These are phyloP conservation scores for Drosophila parvula DNA, from an alignment of 1,140 invertebrate genomes.

Conservation along the genomic window DNA sequence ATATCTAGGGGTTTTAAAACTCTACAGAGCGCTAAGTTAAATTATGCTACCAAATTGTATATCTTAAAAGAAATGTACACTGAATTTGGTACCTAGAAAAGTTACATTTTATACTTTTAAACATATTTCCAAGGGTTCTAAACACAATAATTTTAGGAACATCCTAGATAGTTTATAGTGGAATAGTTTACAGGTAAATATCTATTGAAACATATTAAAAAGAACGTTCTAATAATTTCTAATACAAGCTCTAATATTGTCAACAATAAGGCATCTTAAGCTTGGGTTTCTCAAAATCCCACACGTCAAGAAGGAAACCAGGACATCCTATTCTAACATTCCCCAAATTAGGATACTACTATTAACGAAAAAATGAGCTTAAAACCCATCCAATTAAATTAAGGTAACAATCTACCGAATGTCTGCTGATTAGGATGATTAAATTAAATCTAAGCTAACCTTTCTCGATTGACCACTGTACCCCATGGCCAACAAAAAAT, in stretches of 20 bases:
- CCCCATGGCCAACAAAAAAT: constrained; percentile 6
- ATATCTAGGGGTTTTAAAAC: too few relatives aligned
- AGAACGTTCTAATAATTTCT: not conserved
- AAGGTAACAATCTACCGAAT: not conserved
- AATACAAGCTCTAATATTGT: not conserved
- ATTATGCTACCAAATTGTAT: too few relatives aligned
- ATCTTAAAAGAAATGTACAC: too few relatives aligned
- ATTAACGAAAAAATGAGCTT: not conserved
- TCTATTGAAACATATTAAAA: not conserved
- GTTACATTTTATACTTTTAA: too few relatives aligned
- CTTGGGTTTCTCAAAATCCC: not conserved
- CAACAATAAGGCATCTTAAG: not conserved
- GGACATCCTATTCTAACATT: too few relatives aligned
- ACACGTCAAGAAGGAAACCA: not conserved
- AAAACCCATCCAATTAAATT: not conserved
- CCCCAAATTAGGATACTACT: too few relatives aligned
- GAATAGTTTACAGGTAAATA: not conserved
- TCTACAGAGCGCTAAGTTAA: too few relatives aligned
- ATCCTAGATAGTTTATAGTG: not conserved
- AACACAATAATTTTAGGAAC: too few relatives aligned
- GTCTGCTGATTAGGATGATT: not conserved
- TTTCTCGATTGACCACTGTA: constrained; percentile 1
- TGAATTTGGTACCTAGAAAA: too few relatives aligned
- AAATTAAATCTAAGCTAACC: not conserved
- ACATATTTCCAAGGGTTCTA: too few relatives aligned